These are phyloP conservation scores for Poicephalus gulielmi DNA, from an alignment of 2,113 vertebrate genomes.

Conservation along the genomic window DNA sequence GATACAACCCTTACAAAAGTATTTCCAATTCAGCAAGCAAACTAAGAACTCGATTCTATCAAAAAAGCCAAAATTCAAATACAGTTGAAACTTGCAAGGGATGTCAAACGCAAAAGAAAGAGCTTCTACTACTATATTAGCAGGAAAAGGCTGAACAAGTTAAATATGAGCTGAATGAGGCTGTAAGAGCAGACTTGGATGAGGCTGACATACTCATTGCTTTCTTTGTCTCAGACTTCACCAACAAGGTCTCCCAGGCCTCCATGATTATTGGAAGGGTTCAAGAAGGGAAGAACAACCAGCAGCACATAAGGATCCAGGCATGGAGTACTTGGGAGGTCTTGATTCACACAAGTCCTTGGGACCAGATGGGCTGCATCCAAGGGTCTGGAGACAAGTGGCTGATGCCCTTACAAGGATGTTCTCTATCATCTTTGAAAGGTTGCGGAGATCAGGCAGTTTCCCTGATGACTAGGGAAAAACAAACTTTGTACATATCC, in stretches of 20 bases:
- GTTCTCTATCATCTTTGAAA: not conserved
- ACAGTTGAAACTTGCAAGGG: not conserved
- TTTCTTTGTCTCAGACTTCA: not conserved
- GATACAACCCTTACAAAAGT: not conserved
- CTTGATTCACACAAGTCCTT: not conserved
- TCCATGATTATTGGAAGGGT: not conserved
- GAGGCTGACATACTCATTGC: not conserved
- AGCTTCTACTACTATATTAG: not conserved
- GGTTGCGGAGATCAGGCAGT: not conserved
- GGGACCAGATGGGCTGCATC: not conserved
- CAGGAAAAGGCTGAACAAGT: not conserved
- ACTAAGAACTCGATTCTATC: not conserved
- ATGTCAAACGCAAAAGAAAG: not conserved
- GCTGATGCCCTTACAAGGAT: not conserved
- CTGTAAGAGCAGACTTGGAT: not conserved
- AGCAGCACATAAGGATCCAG: not conserved
- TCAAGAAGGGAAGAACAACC: not conserved
- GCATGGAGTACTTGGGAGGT: not conserved
- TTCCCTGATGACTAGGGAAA: not conserved
- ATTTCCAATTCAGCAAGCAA: not conserved
- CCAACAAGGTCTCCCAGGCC: not conserved
- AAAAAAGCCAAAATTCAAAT: not conserved
- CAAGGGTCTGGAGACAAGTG: not conserved
- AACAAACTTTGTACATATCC: not conserved
- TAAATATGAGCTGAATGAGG: not conserved